A percentile compares a stretch with the other conserved stretches of the same genome.
Conservation (phyloP, 2,113 vertebrate genomes). For the Pundamilia nyererei region DNA sequence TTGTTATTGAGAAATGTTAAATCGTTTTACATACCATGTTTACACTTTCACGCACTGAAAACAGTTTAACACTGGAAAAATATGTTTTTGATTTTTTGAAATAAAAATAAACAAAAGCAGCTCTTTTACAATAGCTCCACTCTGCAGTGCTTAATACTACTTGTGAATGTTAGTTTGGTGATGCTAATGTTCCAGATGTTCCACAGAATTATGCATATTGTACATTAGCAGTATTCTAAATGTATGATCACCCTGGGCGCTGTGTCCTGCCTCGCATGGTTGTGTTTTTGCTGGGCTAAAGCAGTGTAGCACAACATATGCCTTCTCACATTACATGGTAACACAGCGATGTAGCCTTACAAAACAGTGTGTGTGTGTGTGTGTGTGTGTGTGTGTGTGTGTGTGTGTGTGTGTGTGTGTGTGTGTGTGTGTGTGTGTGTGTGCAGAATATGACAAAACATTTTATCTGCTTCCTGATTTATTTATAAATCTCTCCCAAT, state of each 20-base stretch:
- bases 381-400: neutral
- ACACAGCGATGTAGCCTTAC: neutral
- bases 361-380: neutral
- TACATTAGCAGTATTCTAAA: neutral
- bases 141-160: neutral
- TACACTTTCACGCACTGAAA: neutral
- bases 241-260: neutral
- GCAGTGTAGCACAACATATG: constrained; percentile 16
- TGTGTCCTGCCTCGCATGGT: neutral
- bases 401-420: neutral
- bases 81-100: neutral
- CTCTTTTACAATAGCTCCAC: neutral
- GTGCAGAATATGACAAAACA: constrained; percentile 13
- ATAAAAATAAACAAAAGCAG: neutral
- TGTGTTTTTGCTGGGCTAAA: neutral
- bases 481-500: constrained; percentile 8
- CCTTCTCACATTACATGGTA: constrained; percentile 22
- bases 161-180: neutral
- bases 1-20: neutral
- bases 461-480: neutral
- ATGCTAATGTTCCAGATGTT: neutral
- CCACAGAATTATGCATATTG: neutral
- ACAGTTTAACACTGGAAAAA: neutral
- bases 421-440: neutral
- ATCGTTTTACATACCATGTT: neutral